A percentile compares a stretch with the other conserved stretches of the same genome.
phyloP scores from a whole-genome alignment of 2,113 vertebrate genomes.

The Tamias sibiricus region DNA sequence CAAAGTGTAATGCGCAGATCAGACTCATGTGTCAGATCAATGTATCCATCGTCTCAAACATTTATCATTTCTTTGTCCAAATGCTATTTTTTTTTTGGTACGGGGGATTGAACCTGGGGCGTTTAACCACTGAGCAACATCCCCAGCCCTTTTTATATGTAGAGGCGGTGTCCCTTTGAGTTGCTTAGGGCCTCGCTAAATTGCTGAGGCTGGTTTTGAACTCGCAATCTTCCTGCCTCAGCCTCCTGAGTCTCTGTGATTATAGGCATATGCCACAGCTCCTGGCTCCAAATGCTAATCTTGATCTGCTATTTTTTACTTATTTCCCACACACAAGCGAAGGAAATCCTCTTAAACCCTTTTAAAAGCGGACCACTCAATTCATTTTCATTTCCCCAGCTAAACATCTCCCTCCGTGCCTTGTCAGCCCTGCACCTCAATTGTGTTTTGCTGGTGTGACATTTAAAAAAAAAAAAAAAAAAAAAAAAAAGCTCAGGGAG shows the following conservation, averaged over 20 bases:
- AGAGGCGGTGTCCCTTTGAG: too few relatives aligned
- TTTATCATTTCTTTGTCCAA: neutral
- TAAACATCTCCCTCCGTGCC: neutral
- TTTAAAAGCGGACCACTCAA: neutral
- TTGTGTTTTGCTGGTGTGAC: neutral
- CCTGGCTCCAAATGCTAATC: neutral
- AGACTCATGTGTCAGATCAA: neutral
- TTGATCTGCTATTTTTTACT: neutral
- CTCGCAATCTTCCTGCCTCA: too few relatives aligned
- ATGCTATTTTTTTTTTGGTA: neutral
- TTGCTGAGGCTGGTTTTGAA: too few relatives aligned
- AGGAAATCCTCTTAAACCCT: neutral
- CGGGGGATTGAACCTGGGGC: too few relatives aligned
- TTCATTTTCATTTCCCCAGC: neutral
- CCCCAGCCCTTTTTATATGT: too few relatives aligned
- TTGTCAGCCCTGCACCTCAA: neutral
- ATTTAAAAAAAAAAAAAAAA: neutral
- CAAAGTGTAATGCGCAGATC: neutral
- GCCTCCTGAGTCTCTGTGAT: too few relatives aligned
- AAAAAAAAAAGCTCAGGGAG: neutral
- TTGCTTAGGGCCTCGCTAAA: too few relatives aligned
- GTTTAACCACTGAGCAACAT: too few relatives aligned
- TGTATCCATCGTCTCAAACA: neutral
- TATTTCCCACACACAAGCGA: neutral
- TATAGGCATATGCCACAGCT: too few relatives aligned